Evolutionary conservation across 1,140 invertebrate genomes (phyloP), one percentile per base, ranked within the genome.

Genomic region (Platorchestia sp.): DNA sequence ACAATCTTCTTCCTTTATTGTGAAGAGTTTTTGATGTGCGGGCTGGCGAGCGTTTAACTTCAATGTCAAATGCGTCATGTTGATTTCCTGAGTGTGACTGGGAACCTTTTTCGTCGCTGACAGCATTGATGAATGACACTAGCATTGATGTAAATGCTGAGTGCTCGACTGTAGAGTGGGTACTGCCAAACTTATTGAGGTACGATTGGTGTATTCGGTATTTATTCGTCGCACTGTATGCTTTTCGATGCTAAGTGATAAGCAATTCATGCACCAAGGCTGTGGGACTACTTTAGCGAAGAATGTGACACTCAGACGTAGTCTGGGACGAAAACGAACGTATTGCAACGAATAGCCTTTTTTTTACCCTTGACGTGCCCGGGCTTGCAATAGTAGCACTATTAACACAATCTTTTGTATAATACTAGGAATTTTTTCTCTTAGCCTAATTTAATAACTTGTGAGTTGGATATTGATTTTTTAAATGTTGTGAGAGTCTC

Each of bases 391-490:
- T 89, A 89, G 87, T 89, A 42, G 87, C 87, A 89, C 27, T 89
- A 89, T 42, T 89, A 89, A 75, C 59, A 75, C 14, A 75, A 75
- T 44, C 87, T 89, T 89, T 89, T 89, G 87, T 89, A 89, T 42
- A 5, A 89, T 89, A 89, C 87, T 89, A 89, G 87, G 87, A 89
- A 89, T 44, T 89, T 89, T 41, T 75, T 44, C n/a, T 89, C 43
- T 89, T 89, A 89, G 43, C 87, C 87, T 89, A 89, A 89, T 89
- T 89, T 89, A 89, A 89, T 89, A 89, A 89, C 87, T 89, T 42
- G 10, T 43, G 41, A 41, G 87, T 41, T 89, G n/a, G 16, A 89
- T 89, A 89, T 89, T 89, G 41, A 42, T 42, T 89, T 89, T 42
- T 89, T 5, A 44, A 89, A 89, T 44, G 87, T 44, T 86, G 41